Evolutionary conservation across 2,888 invertebrate species (phyloP), one percentile per base, ranked within the genome.

Genomic region (Drosophila ustulata): DNA sequence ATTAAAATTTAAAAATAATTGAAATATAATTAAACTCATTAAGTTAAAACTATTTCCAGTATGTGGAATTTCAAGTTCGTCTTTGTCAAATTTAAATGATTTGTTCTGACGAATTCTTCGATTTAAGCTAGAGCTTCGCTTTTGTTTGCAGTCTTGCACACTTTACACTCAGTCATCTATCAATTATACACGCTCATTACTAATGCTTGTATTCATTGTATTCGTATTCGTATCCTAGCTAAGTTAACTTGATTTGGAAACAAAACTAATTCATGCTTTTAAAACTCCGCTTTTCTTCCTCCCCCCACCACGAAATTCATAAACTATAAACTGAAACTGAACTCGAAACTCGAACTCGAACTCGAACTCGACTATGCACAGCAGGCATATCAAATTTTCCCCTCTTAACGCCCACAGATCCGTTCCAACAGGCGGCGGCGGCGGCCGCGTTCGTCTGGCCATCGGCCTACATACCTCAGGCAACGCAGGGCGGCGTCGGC

Each of bases 331-430:
- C 47, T 64, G 74, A 71, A 62, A 61, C 53, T 30, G 43, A 53
- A 41, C 25, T 8, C 37, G n/a, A 37, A 37, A n/a, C 37, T 26
- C 41, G 4, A 61, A 43, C 55, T 46, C 25, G 9, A 37, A n/a
- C n/a, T 37, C 34, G 34, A 37, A 41, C 18, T 39, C 63, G 62
- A 72, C 66, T 78, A 77, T 86, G 84, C 82, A 89, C 81, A 91
- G 89, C 83, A 90, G 91, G 91, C 90, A 90, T 90, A 90, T 90
- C 90, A 91, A 90, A 91, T 90, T 89, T 90, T 91, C 91, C 90
- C 85, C 83, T 91, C 90, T 91, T 86, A 90, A 90, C 90, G 91
- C 90, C 91, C 90, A 90, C 91, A 91, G 91, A 91, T 90, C 90
- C 92, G 79, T 91, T 91, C 89, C 91, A 91, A 80, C 91, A 91